Evolutionary conservation across 2,113 vertebrate genomes (phyloP).

Genomic region (Bubo blakistoni): DNA sequence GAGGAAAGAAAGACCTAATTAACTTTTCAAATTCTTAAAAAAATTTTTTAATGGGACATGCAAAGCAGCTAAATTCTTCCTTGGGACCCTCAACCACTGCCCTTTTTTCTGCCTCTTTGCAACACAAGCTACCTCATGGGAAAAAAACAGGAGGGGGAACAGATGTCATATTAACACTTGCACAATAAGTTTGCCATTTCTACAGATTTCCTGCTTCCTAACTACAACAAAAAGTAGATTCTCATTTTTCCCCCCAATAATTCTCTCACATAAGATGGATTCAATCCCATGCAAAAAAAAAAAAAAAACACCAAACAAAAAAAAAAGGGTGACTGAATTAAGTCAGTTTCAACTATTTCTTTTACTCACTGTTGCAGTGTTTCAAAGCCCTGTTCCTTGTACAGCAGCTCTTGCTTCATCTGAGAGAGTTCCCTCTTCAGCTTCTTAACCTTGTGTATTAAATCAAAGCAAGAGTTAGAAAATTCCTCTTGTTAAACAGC

Average conservation of each 20-base stretch:
- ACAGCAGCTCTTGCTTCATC: constrained; percentile 86
- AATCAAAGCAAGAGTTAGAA: constrained; percentile 61
- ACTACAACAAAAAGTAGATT: neutral
- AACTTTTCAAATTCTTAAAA: neutral
- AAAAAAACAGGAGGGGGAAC: neutral
- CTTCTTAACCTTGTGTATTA: constrained; percentile 80
- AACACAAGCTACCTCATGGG: neutral
- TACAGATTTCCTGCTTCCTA: neutral
- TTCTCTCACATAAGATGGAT: neutral
- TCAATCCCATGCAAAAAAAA: neutral
- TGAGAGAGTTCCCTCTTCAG: constrained; percentile 84
- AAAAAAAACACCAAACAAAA: neutral
- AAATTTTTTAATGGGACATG: neutral
- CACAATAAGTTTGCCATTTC: neutral
- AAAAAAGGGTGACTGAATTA: neutral
- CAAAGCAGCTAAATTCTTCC: neutral
- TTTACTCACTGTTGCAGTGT: constrained; percentile 84
- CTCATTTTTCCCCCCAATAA: neutral
- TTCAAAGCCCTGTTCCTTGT: constrained; percentile 86
- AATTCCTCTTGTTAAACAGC: constrained; percentile 9
- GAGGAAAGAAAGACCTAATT: neutral
- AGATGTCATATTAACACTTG: neutral
- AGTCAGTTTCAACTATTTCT: constrained; percentile 22
- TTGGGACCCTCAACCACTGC: neutral
- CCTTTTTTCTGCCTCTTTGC: neutral